These are phyloP conservation scores for Nomada ferruginata DNA, from an alignment of 2,888 invertebrate genomes.

Conservation along the genomic window DNA sequence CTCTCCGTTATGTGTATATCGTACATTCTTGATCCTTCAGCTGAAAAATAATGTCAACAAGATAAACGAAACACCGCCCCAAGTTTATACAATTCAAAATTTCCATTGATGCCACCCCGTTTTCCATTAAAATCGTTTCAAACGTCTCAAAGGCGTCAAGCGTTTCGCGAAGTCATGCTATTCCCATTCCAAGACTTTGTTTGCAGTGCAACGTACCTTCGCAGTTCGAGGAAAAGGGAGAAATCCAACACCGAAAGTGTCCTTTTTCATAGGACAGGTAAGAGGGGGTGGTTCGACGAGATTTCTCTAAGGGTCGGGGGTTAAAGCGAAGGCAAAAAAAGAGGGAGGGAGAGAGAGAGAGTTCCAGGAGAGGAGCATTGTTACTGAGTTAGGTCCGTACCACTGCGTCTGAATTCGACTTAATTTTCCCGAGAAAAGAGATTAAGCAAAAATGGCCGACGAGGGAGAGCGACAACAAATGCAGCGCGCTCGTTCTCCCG, in stretches of 20 bases:
- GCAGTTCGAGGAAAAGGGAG: neutral
- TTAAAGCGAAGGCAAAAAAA: conserved; percentile 2
- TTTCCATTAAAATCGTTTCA: neutral
- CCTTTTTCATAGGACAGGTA: conserved; percentile 39
- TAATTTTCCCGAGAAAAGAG: conserved; percentile 77
- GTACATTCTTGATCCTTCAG: no score
- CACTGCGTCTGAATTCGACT: conserved; percentile 75
- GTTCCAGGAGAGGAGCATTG: conserved; percentile 64
- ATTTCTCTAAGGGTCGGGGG: conserved; percentile 43
- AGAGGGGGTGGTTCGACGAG: conserved; percentile 47
- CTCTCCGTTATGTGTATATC: no score
- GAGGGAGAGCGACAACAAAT: conserved; percentile 59
- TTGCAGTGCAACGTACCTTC: neutral
- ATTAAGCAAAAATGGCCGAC: conserved; percentile 74
- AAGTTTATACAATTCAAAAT: no score
- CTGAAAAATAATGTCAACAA: no score
- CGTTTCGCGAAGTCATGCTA: neutral
- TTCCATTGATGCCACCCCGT: neutral
- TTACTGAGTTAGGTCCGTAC: conserved; percentile 74
- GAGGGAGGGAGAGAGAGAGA: conserved; percentile 2
- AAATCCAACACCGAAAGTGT: conserved; percentile 12
- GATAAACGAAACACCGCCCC: no score
- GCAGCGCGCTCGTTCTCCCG: conserved; percentile 62
- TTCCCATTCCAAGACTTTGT: neutral
- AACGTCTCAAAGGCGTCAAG: neutral